Conservation (phyloP, 2,113 vertebrate genomes). For the Brachirus orientalis region DNA sequence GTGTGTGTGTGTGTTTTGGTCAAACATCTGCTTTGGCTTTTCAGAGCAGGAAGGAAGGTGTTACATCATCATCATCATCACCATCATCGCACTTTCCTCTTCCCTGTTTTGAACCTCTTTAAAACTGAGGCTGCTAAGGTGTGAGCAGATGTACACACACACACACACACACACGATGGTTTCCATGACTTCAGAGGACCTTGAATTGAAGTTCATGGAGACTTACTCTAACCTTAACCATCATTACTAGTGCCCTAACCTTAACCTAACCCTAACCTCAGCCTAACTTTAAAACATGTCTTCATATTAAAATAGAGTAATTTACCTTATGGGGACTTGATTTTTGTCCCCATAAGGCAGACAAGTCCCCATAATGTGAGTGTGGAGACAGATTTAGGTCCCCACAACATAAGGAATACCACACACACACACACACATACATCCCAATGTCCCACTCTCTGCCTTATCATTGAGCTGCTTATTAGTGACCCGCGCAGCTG, state of each 20-base stretch:
- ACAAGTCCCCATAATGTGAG: no score
- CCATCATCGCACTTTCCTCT: constrained; percentile 21
- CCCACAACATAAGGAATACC: no score
- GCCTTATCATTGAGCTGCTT: constrained; percentile 15
- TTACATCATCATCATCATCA: constrained; percentile 37
- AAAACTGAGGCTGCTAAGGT: constrained; percentile 11
- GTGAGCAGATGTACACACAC: constrained; percentile 23
- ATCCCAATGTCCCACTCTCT: constrained; percentile 20
- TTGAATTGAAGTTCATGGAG: no score
- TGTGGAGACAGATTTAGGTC: no score
- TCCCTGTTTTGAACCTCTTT: constrained; percentile 15
- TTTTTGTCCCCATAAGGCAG: no score
- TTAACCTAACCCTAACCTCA: no score
- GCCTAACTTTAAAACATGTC: no score
- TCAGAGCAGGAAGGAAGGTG: constrained; percentile 1
- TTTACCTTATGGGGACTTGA: no score
- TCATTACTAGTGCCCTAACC: no score
- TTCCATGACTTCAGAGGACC: no score
- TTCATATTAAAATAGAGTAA: no score
- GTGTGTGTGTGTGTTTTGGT: neutral
- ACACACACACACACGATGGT: neutral
- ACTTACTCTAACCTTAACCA: no score
- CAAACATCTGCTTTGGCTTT: constrained; percentile 60
- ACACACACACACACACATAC: neutral
- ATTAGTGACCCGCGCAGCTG: constrained; percentile 33